These are phyloP conservation scores for Drosophila pegasa DNA, from an alignment of 2,888 invertebrate species.

Conservation along the genomic window DNA sequence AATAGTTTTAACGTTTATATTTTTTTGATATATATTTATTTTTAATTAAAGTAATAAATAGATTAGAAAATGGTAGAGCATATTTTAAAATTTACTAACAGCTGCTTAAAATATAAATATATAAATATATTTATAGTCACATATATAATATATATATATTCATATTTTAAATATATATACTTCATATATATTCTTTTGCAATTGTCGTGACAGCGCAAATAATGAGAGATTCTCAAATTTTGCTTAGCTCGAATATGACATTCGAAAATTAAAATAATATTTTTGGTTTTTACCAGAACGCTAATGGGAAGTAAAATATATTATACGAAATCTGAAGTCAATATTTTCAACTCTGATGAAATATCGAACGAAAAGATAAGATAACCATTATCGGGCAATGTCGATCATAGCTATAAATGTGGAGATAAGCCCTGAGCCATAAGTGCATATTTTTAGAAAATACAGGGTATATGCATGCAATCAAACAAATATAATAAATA, in stretches of 20 bases:
- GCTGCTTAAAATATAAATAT: not conserved
- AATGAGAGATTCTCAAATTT: not conserved
- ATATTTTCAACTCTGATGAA: not conserved
- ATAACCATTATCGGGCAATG: not conserved
- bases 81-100: not conserved
- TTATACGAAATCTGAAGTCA: no score
- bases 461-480: no score
- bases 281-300: no score
- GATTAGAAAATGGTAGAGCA: no score
- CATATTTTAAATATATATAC: not conserved
- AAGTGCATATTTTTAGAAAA: no score
- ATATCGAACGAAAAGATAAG: not conserved
- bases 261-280: no score
- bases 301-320: no score
- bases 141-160: not conserved
- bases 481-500: no score
- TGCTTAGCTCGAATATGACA: no score
- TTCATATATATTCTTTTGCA: not conserved
- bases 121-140: not conserved
- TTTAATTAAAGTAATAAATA: no score
- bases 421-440: not conserved
- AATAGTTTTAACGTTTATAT: no score
- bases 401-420: not conserved
- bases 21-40: no score
- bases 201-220: not conserved